Conservation (phyloP, 2,888 invertebrate species). For the Dolichomitus sp. region DNA sequence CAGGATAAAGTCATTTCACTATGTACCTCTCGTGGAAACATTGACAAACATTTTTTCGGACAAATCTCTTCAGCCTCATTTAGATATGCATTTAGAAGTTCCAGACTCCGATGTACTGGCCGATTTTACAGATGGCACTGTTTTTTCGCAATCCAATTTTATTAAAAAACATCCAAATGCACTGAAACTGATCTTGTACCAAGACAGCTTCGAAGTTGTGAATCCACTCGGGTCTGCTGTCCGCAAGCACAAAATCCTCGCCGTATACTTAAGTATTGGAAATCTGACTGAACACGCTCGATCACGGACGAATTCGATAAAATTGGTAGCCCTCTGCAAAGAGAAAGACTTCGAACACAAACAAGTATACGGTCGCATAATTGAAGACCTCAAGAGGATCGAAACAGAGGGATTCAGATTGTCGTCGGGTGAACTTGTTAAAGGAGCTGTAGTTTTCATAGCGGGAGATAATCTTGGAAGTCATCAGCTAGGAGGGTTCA, state of each 20-base stretch:
- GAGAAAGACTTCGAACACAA: slow-evolving; percentile 61
- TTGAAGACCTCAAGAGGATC: background rate
- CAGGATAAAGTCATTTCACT: slow-evolving; percentile 25
- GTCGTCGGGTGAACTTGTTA: slow-evolving; percentile 52
- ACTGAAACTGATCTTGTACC: slow-evolving; percentile 68
- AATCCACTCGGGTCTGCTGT: slow-evolving; percentile 68
- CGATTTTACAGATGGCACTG: slow-evolving; percentile 73
- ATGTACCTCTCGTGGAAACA: slow-evolving; percentile 21
- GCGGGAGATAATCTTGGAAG: slow-evolving; percentile 65
- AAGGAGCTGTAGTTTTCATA: slow-evolving; percentile 68
- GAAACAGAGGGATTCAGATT: slow-evolving; percentile 61
- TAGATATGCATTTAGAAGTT: slow-evolving; percentile 1
- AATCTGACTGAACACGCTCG: slow-evolving; percentile 61
- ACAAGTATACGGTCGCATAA: slow-evolving; percentile 66
- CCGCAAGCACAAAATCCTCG: slow-evolving; percentile 69
- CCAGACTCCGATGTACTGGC: slow-evolving; percentile 59
- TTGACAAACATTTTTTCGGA: slow-evolving; percentile 19
- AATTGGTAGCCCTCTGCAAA: slow-evolving; percentile 60
- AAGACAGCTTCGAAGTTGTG: slow-evolving; percentile 71
- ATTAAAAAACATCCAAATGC: slow-evolving; percentile 69
- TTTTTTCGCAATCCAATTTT: slow-evolving; percentile 67
- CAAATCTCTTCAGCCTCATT: slow-evolving; percentile 7
- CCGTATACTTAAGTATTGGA: slow-evolving; percentile 65
- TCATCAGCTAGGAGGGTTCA: background rate
- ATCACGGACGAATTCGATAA: slow-evolving; percentile 65